These are phyloP conservation scores for Margarornis squamiger DNA, from an alignment of 2,797 vertebrate genomes.

Conservation along the genomic window DNA sequence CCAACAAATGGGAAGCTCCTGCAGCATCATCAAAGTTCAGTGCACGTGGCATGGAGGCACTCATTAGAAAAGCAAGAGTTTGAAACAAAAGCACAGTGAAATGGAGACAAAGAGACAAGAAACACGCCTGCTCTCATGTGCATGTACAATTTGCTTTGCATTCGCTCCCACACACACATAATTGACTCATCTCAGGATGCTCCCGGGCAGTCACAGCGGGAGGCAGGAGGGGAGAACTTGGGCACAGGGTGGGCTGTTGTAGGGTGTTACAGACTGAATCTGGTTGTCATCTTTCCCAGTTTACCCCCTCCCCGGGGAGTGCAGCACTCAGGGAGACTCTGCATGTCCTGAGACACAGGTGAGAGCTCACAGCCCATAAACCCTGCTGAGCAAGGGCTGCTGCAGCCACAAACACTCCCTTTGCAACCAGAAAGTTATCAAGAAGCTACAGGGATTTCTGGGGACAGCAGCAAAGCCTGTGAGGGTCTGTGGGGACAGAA, in stretches of 20 bases:
- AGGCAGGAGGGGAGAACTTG: background rate
- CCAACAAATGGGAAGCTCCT: background rate
- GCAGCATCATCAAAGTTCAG: background rate
- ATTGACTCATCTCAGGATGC: background rate
- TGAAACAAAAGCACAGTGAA: background rate
- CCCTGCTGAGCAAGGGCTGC: background rate
- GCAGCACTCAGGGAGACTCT: background rate
- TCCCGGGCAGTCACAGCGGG: background rate
- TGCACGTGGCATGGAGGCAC: background rate
- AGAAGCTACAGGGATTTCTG: background rate
- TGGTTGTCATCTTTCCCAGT: background rate
- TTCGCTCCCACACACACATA: background rate
- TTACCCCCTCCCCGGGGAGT: background rate
- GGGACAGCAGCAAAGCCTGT: background rate
- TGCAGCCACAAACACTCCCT: background rate
- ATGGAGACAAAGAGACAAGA: background rate
- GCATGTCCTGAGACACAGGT: background rate
- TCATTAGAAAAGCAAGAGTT: background rate
- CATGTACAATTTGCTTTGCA: background rate
- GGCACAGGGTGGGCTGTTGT: background rate
- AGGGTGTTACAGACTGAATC: accelerated
- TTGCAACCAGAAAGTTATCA: background rate
- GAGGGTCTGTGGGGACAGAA: background rate
- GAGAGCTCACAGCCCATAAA: background rate
- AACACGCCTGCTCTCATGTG: accelerated